Conservation (phyloP, 2,888 invertebrate genomes). For the Microctonus hyperodae region DNA sequence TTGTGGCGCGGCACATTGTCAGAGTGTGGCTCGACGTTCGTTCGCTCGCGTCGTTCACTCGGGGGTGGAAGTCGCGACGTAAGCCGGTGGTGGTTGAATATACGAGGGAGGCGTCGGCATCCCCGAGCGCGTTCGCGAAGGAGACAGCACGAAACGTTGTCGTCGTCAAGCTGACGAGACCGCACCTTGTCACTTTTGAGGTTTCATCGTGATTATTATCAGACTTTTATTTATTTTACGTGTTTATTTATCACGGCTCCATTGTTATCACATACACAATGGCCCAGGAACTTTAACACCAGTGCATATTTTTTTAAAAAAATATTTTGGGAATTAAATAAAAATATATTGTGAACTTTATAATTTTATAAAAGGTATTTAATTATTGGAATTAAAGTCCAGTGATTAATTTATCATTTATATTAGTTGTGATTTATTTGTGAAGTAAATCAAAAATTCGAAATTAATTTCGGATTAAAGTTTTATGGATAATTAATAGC, state of each 20-base stretch:
- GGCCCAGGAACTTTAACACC: background rate
- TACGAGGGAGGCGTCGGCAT: constrained; percentile 40
- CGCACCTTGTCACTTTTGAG: constrained; percentile 27
- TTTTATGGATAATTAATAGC: constrained; percentile 4
- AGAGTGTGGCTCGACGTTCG: constrained; percentile 41
- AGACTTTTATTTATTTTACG: background rate
- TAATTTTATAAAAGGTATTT: background rate
- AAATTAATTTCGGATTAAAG: constrained; percentile 7
- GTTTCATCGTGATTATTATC: background rate
- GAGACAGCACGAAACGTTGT: constrained; percentile 29
- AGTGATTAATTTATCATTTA: background rate
- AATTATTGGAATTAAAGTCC: background rate
- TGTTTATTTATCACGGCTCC: constrained; percentile 9
- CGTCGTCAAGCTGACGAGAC: constrained; percentile 30
- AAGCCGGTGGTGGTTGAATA: constrained; percentile 40
- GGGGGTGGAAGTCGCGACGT: constrained; percentile 52
- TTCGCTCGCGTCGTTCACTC: constrained; percentile 45
- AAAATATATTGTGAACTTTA: background rate
- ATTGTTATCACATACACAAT: background rate
- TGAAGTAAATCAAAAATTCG: background rate
- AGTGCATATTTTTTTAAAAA: background rate
- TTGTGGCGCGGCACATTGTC: constrained; percentile 49
- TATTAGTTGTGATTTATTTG: background rate
- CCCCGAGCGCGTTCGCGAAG: constrained; percentile 36
- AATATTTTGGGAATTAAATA: background rate